Conservation (phyloP, 2,888 invertebrate species). For the Sminthurinus aureus region DNA sequence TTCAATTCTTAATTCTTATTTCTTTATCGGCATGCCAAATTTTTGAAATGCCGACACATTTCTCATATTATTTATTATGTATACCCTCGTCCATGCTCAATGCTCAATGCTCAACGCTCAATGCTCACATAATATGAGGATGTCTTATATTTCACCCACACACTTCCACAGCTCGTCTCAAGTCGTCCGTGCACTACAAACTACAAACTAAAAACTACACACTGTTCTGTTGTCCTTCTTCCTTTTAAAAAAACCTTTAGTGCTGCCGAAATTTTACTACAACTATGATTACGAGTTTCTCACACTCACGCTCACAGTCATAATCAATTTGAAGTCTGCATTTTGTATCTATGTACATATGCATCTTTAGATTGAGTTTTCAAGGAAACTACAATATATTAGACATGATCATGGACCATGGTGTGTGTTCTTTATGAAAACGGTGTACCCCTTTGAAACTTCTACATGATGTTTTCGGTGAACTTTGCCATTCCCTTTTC, state of each 20-base stretch:
- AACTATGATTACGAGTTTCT: neutral
- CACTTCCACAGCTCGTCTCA: constrained; percentile 5
- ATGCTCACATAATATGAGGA: neutral
- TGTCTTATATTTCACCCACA: constrained; percentile 26
- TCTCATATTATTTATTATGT: neutral
- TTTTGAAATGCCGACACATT: constrained; percentile 34
- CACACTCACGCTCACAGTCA: neutral
- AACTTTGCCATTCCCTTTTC: constrained; percentile 14
- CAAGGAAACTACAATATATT: neutral
- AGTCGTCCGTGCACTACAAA: neutral
- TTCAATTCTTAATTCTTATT: constrained; percentile 34
- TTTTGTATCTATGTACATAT: neutral
- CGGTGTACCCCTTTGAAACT: neutral
- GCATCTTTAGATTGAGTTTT: neutral
- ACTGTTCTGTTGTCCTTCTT: neutral
- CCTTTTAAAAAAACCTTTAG: neutral
- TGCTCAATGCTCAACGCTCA: constrained; percentile 25
- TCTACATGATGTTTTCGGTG: constrained; percentile 6
- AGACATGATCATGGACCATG: neutral
- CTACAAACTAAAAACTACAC: neutral
- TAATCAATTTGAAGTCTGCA: neutral
- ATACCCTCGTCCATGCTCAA: neutral
- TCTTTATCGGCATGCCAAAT: constrained; percentile 38
- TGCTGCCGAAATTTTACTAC: neutral
- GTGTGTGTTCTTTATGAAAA: too few relatives aligned